A percentile compares a stretch with the other conserved stretches of the same genome.
Conservation (phyloP, 2,797 vertebrate species). For the Microchirus variegatus region DNA sequence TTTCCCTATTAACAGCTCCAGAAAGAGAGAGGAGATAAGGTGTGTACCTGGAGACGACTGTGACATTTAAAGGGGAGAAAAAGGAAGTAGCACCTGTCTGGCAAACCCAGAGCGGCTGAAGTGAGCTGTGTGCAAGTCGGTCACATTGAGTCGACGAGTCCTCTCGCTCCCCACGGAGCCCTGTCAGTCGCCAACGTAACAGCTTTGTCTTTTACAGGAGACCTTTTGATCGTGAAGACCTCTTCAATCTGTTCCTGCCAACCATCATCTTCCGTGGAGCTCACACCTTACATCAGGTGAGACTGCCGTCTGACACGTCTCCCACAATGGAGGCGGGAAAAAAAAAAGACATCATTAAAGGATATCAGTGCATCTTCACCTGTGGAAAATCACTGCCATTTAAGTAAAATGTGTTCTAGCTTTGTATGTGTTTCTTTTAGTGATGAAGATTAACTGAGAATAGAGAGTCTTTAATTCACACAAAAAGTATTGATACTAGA, state of each 20-base stretch:
- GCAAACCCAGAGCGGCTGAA: conserved; percentile 27
- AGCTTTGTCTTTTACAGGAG: conserved; percentile 80
- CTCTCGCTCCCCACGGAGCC: conserved; percentile 33
- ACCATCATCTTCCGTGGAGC: conserved; percentile 89
- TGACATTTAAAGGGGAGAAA: conserved; percentile 29
- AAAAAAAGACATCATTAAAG: conserved; percentile 11
- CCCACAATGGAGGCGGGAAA: background rate
- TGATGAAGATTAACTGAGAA: conserved; percentile 86
- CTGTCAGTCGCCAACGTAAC: conserved; percentile 58
- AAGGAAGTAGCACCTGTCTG: conserved; percentile 20
- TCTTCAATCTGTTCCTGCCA: conserved; percentile 89
- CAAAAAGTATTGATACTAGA: background rate
- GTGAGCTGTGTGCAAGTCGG: conserved; percentile 31
- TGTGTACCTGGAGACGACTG: conserved; percentile 14
- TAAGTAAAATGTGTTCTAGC: background rate
- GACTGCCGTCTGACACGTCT: conserved; percentile 33
- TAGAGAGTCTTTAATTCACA: conserved; percentile 63
- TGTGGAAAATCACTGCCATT: background rate
- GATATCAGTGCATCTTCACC: background rate
- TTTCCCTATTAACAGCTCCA: background rate
- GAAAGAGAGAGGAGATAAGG: conserved; percentile 5
- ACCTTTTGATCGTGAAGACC: conserved; percentile 89
- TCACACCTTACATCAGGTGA: conserved; percentile 89
- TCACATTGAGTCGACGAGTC: conserved; percentile 45
- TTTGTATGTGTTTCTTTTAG: conserved; percentile 5